Evolutionary conservation across 1,140 invertebrate species (phyloP).

Genomic region (Zaprionus nigranus): DNA sequence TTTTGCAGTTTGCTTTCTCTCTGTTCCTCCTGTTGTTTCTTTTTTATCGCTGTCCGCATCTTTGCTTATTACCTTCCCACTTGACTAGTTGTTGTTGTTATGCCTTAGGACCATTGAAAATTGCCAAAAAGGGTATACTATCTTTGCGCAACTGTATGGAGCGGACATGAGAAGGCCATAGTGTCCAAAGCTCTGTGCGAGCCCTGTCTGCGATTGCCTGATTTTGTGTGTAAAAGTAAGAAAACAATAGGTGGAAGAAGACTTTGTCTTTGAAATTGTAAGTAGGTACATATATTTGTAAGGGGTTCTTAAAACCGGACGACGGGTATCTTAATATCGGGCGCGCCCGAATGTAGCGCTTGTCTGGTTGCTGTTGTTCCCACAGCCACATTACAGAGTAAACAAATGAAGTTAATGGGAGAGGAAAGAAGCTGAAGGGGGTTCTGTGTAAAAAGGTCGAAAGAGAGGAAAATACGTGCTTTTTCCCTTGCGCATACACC

Average conservation of each 20-base stretch:
- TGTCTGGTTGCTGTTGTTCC: not conserved
- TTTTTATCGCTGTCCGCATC: slow-evolving; percentile 59
- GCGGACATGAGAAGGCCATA: too few relatives aligned
- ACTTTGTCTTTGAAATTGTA: too few relatives aligned
- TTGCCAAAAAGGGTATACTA: not conserved
- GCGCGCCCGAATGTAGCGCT: too few relatives aligned
- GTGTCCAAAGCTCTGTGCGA: too few relatives aligned
- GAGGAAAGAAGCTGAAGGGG: not conserved
- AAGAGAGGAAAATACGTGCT: slow-evolving; percentile 36
- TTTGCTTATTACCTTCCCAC: slow-evolving; percentile 59
- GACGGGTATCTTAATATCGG: too few relatives aligned
- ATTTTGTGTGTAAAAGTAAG: too few relatives aligned
- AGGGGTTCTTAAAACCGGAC: too few relatives aligned
- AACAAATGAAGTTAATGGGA: slow-evolving; percentile 26
- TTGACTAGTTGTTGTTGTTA: slow-evolving; percentile 26
- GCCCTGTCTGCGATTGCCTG: too few relatives aligned
- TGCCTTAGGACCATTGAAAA: slow-evolving; percentile 35
- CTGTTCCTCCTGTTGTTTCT: slow-evolving; percentile 13
- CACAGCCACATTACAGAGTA: slow-evolving; percentile 9
- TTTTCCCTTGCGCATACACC: slow-evolving; percentile 38
- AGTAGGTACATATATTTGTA: too few relatives aligned
- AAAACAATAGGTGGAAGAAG: too few relatives aligned
- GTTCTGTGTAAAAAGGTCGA: too few relatives aligned
- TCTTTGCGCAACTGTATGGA: too few relatives aligned
- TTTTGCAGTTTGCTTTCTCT: slow-evolving; percentile 10